A percentile compares a stretch with the other conserved stretches of the same genome.
phyloP scores from a whole-genome alignment of 2,888 invertebrate genomes.

The Cantharis flavilabris region DNA sequence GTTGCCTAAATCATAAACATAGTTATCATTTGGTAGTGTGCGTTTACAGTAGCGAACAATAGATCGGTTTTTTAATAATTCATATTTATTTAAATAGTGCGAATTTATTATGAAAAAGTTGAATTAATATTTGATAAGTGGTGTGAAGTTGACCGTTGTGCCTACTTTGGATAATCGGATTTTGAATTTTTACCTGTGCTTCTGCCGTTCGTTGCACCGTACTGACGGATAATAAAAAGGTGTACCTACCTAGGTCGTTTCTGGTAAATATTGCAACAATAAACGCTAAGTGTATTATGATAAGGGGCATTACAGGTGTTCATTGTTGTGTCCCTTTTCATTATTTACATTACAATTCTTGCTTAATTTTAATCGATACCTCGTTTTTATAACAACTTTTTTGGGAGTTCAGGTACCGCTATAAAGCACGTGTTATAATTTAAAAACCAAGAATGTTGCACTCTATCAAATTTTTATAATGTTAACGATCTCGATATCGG shows the following conservation, averaged over 20 bases:
- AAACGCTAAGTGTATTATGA: not conserved
- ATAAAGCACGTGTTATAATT: not conserved
- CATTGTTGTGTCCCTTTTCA: not conserved
- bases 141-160: not conserved
- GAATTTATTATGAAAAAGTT: not conserved
- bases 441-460: not conserved
- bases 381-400: not conserved
- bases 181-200: not conserved
- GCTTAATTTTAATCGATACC: not conserved
- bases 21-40: not conserved
- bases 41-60: not conserved
- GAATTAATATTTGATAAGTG: not conserved
- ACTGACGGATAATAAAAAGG: not conserved
- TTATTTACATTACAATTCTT: not conserved
- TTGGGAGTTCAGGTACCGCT: not conserved
- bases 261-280: not conserved
- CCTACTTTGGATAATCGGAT: not conserved
- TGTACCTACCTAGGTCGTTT: not conserved
- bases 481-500: not conserved
- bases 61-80: not conserved
- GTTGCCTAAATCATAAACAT: not conserved
- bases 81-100: not conserved
- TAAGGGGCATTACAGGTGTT: not conserved
- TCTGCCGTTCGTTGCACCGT: not conserved
- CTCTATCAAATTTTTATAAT: not conserved